Conservation (phyloP, 1,140 invertebrate species). For the Aphelinus certus region DNA sequence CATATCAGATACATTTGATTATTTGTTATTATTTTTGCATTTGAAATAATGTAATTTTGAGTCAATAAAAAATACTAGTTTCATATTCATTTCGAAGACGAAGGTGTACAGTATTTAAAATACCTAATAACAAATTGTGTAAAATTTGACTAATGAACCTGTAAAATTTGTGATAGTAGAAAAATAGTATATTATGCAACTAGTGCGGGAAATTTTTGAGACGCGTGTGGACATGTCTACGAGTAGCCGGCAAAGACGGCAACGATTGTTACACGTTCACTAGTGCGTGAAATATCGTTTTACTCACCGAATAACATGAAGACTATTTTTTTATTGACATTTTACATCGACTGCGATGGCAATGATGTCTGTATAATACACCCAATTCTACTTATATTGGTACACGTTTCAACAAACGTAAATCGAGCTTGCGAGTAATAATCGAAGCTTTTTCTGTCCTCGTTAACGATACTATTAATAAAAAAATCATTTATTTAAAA, state of each 20-base stretch:
- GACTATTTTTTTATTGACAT: constrained; percentile 4
- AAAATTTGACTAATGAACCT: constrained; percentile 9
- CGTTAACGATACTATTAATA: constrained; percentile 12
- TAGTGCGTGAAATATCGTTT: too few species aligned
- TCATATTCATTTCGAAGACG: constrained; percentile 12
- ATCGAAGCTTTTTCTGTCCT: constrained; percentile 16
- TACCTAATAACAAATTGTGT: not conserved
- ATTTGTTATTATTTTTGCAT: too few species aligned
- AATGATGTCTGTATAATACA: constrained; percentile 11
- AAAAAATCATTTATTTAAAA: constrained; percentile 8
- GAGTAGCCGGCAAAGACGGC: too few species aligned
- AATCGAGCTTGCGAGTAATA: constrained; percentile 26
- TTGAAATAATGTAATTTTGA: not conserved
- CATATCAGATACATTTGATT: too few species aligned
- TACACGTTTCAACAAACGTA: not conserved
- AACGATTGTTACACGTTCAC: too few species aligned
- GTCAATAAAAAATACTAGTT: not conserved
- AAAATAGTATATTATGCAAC: constrained; percentile 4
- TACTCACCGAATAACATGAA: too few species aligned
- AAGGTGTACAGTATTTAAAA: not conserved
- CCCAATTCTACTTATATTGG: not conserved
- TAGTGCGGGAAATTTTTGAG: too few species aligned
- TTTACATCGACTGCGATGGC: constrained; percentile 22
- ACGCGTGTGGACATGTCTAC: too few species aligned
- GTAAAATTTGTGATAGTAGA: not conserved